Percentiles rank a stretch among this genome's conserved stretches.
phyloP scores from a whole-genome alignment of 2,888 invertebrate genomes.

The Danaus chrysippus region DNA sequence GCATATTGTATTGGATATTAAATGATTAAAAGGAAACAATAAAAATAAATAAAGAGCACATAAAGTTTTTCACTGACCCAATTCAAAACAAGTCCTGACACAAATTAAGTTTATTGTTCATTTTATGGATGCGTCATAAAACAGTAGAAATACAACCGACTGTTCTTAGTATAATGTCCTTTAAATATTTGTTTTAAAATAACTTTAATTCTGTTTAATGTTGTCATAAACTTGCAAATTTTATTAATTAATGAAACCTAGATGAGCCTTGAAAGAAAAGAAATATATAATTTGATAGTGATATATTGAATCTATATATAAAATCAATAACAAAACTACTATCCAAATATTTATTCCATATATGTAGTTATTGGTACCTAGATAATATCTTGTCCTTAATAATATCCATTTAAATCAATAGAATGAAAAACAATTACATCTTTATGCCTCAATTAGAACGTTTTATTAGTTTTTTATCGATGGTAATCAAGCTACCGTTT shows the following conservation, averaged over 20 bases:
- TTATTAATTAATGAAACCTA: too few relatives aligned
- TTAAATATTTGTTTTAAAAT: too few relatives aligned
- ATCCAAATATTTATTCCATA: too few relatives aligned
- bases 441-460: slow-evolving; percentile 1
- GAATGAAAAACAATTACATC: too few relatives aligned
- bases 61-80: not conserved
- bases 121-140: not conserved
- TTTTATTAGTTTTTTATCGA: slow-evolving; percentile 4
- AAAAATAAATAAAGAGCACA: not conserved
- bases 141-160: not conserved
- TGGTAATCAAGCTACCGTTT: not conserved
- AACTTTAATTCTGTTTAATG: too few relatives aligned
- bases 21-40: too few relatives aligned
- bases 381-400: not conserved
- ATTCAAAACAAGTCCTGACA: not conserved
- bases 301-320: too few relatives aligned
- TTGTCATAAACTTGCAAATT: too few relatives aligned
- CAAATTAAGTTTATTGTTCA: not conserved
- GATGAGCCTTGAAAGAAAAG: too few relatives aligned
- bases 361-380: not conserved
- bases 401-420: not conserved
- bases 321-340: too few relatives aligned
- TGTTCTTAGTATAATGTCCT: not conserved
- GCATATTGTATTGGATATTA: too few relatives aligned
- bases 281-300: too few relatives aligned